Percentiles rank a stretch among this genome's conserved stretches.
These are phyloP conservation scores for Apogon hyalosoma DNA, from an alignment of 2,797 vertebrate species.

Conservation along the genomic window DNA sequence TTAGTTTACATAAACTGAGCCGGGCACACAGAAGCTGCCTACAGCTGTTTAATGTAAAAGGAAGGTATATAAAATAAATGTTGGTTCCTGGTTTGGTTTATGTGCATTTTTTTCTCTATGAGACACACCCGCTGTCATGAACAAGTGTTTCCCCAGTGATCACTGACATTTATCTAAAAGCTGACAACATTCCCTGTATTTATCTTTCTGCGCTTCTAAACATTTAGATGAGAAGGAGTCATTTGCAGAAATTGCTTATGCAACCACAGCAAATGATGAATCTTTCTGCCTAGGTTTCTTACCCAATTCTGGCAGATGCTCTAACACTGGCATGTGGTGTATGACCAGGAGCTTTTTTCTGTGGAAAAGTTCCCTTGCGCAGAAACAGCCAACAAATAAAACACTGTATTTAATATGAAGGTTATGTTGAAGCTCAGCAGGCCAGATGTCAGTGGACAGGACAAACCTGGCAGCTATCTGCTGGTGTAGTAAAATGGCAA, in stretches of 20 bases:
- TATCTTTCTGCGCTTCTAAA: constrained; percentile 27
- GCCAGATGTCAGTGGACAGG: constrained; percentile 29
- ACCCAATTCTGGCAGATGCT: constrained; percentile 37
- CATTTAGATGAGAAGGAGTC: constrained; percentile 15
- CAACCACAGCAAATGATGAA: constrained; percentile 22
- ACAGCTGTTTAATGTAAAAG: constrained; percentile 25
- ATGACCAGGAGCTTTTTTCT: constrained; percentile 61
- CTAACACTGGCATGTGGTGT: constrained; percentile 22
- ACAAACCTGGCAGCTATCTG: constrained; percentile 23
- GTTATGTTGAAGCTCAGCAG: constrained; percentile 32
- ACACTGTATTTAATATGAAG: constrained; percentile 37
- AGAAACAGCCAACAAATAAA: constrained; percentile 43
- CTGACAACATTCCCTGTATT: constrained; percentile 17
- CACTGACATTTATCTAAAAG: constrained; percentile 29
- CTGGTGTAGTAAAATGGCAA: constrained; percentile 4
- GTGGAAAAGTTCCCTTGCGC: constrained; percentile 42
- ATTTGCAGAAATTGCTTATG: constrained; percentile 32
- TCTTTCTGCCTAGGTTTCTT: constrained; percentile 28
- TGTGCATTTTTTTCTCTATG: constrained; percentile 1
- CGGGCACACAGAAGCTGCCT: constrained; percentile 13
- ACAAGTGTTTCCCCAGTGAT: constrained; percentile 23
- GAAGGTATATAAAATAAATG: constrained; percentile 20
- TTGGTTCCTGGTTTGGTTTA: constrained; percentile 24
- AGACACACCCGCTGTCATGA: constrained; percentile 13
- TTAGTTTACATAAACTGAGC: constrained; percentile 37